These are phyloP conservation scores for Syngnathus acus DNA, from an alignment of 2,797 vertebrate species.

Conservation along the genomic window DNA sequence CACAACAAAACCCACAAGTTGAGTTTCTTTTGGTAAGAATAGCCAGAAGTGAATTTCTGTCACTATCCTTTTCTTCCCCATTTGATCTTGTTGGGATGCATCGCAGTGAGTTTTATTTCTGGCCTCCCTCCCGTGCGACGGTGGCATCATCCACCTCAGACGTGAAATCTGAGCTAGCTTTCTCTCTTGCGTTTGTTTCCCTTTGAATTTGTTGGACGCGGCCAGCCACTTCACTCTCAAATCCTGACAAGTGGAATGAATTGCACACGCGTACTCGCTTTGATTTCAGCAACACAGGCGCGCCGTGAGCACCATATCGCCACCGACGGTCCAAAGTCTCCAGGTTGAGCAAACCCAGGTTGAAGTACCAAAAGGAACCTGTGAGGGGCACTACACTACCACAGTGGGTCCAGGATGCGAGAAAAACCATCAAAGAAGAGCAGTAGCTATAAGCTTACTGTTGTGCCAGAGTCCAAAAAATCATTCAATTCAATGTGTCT, in stretches of 20 bases:
- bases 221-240: neutral
- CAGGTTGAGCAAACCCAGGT: neutral
- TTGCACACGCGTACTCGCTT: neutral
- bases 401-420: neutral
- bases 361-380: neutral
- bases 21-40: conserved; percentile 19
- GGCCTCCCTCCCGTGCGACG: conserved; percentile 46
- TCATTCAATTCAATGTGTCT: neutral
- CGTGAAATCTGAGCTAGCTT: conserved; percentile 45
- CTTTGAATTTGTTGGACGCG: neutral
- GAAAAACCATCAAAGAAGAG: neutral
- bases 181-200: conserved; percentile 19
- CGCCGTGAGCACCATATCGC: neutral
- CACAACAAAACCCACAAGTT: conserved; percentile 6
- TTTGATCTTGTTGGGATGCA: conserved; percentile 41
- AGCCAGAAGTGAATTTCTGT: conserved; percentile 35
- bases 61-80: conserved; percentile 12
- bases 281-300: neutral
- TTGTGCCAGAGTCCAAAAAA: neutral
- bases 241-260: neutral
- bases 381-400: neutral
- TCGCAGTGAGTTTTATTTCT: conserved; percentile 39
- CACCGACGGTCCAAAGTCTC: neutral
- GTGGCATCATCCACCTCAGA: conserved; percentile 61
- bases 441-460: neutral